phyloP scores from a whole-genome alignment of 2,113 vertebrate genomes.

The Malurus elegans region DNA sequence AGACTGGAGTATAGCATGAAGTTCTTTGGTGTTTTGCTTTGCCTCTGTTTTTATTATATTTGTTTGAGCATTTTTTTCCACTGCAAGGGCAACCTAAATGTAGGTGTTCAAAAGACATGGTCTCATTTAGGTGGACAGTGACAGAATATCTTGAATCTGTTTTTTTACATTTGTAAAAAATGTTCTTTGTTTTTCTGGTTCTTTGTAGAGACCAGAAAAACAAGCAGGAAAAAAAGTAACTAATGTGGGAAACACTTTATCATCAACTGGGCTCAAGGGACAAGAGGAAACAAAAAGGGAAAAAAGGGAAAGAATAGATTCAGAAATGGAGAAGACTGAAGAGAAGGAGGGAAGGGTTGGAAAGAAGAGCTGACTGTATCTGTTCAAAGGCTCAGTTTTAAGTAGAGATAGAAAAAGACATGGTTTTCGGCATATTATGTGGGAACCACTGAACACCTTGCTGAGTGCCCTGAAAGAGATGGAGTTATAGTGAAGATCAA shows the following conservation, averaged over 20 bases:
- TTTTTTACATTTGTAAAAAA: background rate
- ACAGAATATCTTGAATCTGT: background rate
- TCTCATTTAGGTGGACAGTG: background rate
- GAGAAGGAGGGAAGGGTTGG: background rate
- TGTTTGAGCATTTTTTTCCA: background rate
- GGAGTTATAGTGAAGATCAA: background rate
- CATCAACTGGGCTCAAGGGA: background rate
- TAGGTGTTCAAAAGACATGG: background rate
- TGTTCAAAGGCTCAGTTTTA: background rate
- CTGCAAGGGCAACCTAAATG: background rate
- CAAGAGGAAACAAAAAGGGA: background rate
- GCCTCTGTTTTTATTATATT: background rate
- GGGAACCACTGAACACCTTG: background rate
- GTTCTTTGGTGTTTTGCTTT: accelerated
- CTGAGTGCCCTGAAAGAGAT: background rate
- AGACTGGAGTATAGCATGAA: background rate
- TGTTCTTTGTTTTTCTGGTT: background rate
- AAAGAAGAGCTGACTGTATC: background rate
- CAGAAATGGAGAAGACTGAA: background rate
- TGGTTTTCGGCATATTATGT: background rate
- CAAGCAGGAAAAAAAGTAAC: background rate
- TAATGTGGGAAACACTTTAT: background rate
- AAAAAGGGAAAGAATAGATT: background rate
- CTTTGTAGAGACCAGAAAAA: background rate
- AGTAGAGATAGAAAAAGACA: background rate